A percentile compares a stretch with the other conserved stretches of the same genome.
Evolutionary conservation across 2,888 invertebrate species (phyloP).

Genomic region (Bhutanitis thaidina): DNA sequence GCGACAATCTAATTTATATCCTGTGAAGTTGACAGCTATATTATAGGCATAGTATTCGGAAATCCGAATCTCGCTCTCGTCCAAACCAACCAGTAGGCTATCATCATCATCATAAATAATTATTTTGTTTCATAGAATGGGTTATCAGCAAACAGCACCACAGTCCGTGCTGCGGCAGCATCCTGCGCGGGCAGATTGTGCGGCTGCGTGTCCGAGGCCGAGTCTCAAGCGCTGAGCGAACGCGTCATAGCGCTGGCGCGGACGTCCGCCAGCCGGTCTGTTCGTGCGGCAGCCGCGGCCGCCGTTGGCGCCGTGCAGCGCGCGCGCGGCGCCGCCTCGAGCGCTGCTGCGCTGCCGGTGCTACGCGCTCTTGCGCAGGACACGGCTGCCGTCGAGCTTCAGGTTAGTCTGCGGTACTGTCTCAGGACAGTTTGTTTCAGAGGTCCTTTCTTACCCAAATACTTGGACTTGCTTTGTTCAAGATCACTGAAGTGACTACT

Average conservation of each 20-base stretch:
- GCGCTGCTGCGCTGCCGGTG: constrained; percentile 97
- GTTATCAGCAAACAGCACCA: constrained; percentile 86
- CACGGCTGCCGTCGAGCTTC: constrained; percentile 94
- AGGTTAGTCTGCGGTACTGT: constrained; percentile 74
- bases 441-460: no score
- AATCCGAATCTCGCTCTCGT: no score
- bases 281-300: constrained; percentile 74
- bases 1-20: no score
- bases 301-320: constrained; percentile 98
- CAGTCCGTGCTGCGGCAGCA: constrained; percentile 95
- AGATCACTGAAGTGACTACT: no score
- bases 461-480: no score
- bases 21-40: no score
- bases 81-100: no score
- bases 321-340: constrained; percentile 96
- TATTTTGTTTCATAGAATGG: constrained; percentile 74
- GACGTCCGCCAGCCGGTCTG: constrained; percentile 39
- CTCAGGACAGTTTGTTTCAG: no score
- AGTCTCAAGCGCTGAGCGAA: constrained; percentile 59
- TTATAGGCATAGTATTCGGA: no score
- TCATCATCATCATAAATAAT: neutral
- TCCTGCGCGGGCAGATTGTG: constrained; percentile 95
- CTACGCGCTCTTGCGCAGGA: constrained; percentile 96
- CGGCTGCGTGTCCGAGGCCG: constrained; percentile 53
- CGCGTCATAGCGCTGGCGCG: constrained; percentile 53